phyloP scores from a whole-genome alignment of 2,113 vertebrate species.

The Corythornis vintsioides region DNA sequence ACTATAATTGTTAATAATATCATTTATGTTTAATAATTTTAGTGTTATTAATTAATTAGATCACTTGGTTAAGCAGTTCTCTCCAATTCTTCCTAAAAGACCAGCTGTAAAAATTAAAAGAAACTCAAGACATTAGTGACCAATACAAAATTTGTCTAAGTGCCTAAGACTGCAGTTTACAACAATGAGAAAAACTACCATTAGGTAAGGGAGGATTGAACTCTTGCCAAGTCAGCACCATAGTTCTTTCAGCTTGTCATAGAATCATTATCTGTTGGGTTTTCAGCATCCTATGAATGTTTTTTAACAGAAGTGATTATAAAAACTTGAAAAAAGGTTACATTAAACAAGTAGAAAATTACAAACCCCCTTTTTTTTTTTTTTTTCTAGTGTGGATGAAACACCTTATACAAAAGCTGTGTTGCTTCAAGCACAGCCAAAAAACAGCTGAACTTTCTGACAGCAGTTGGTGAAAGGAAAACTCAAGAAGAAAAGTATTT shows the following conservation, averaged over 20 bases:
- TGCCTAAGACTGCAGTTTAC: background rate
- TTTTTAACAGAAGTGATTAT: background rate
- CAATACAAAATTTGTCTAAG: background rate
- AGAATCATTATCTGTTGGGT: background rate
- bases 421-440: background rate
- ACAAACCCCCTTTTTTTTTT: background rate
- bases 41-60: background rate
- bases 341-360: background rate
- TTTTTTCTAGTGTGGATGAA: background rate
- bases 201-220: background rate
- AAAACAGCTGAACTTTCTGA: background rate
- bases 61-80: background rate
- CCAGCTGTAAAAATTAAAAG: background rate
- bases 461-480: background rate
- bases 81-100: background rate
- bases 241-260: background rate
- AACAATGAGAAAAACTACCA: background rate
- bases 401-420: background rate
- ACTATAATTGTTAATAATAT: background rate
- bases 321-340: background rate
- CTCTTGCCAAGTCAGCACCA: background rate
- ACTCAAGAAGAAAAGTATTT: background rate
- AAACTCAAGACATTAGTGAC: background rate
- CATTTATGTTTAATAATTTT: background rate
- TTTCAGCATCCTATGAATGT: background rate